Base-by-base conservation (phyloP, 1,140 invertebrate species). In the Limonius californicus region DNA sequence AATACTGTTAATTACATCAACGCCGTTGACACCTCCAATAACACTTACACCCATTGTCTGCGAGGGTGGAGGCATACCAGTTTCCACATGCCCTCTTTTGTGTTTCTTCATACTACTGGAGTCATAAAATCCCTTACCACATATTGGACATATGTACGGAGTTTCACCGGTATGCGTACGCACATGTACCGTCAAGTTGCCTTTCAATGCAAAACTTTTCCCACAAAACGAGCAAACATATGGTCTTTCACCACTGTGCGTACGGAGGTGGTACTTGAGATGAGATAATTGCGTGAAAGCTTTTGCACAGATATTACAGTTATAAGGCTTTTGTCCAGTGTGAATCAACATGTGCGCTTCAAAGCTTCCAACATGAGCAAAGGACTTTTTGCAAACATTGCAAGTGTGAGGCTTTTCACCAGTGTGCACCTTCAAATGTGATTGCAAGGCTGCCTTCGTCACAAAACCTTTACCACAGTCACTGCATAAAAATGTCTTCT, bases 321-420 rank as follows among this genome's bases (percentile, higher is more conserved):
- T 85, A 72, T 94, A 95, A 0, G 92, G 93, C 69, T 94, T 94
- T 71, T 95, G 91, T 1, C 93, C 94, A 0, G 92, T 94, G 76
- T 96, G 94, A 19, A 94, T 80, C 6, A 92, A 81, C 81, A 95
- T 88, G 73, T 96, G 94, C 0, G 92, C 93, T 76, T 95, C 95
- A 30, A 95, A 70, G 43, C 57, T 65, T 4, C 62, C 54, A 9
- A 64, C 57, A 15, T 70, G 64, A 11, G 63, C 65, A 57, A 73
- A 74, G 0, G 63, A 64, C 60, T 71, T 70, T 8, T 65, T 57
- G 63, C 73, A 74, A 11, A 67, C 19, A 14, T 32, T 61, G 59
- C 73, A 74, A 19, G 57, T 63, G 59, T 69, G 63, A 1, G 70
- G 68, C 54, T 66, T 68, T 30, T 70, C 68, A 3, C 66, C 66